Base-by-base conservation (phyloP, 1,140 invertebrate species). In the Armadillidium nasatum region DNA sequence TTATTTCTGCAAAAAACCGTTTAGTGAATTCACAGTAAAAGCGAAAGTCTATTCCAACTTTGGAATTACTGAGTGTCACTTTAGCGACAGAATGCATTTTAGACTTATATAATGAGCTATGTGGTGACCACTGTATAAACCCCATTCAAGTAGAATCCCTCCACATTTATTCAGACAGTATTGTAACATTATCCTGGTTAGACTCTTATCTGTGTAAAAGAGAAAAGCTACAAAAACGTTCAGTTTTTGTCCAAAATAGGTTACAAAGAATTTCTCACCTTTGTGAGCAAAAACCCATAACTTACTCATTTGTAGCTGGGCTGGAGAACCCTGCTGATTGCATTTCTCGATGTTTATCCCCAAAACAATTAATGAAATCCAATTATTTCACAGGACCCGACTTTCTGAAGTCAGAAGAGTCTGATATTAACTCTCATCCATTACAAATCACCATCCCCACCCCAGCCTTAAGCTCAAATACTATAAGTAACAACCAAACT, bases 101-200 rank as follows among this genome's bases (percentile, higher is more conserved):
- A 4, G 71, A 73, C 23, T 2, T 6, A 21, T 73, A 22, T 6
- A 46, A 10, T 15, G 71, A 44, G 15, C 44, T 73, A 0, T 13
- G 43, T 19, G 71, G 71, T 0, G 7, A n/a, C 4, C 6, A 10
- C 3, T 19, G 19, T 9, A 22, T 46, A 44, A 11, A 21, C 3
- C 71, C 71, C 9, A 44, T 73, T 0, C 46, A 46, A 4, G 33
- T 73, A 4, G 33, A 7, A 7, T 9, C 21, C 0, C 43, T 73
- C 45, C 19, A 10, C 1, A 6, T 73, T n/a, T 73, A 13, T 19
- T 11, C 44, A 43, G 71, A 73, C 44, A 73, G 71, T n/a, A 73
- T 73, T 6, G 71, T 73, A 15, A n/a, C 6, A 7, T 19, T 73
- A n/a, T 54, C 46, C 7, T 73, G 44, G 72, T 3, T 73, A 10